Evolutionary conservation across 37 sponge, comb jelly and placozoan genomes (phyloP).

Genomic region (Diacarnus erythraeanus): DNA sequence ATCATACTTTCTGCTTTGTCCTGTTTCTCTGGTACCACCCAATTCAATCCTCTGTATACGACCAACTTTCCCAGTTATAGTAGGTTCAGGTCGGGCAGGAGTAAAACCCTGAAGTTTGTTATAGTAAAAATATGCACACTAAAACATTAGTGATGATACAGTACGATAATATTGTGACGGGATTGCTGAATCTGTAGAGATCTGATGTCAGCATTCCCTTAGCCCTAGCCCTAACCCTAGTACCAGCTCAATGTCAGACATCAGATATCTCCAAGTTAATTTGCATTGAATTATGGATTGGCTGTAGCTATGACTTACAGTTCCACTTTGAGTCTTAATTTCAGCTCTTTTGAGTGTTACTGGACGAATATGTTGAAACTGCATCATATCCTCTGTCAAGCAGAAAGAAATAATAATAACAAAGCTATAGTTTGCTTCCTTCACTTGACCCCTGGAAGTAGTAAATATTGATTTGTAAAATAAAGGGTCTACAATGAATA

Average conservation of each 20-base stretch:
- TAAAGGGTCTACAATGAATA: too few species aligned
- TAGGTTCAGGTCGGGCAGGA: neutral
- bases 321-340: slow-evolving; percentile 17
- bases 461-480: too few species aligned
- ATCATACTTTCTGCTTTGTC: too few species aligned
- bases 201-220: neutral
- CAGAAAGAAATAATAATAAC: neutral
- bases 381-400: slow-evolving; percentile 27
- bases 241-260: too few species aligned
- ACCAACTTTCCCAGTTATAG: neutral
- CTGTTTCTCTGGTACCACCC: neutral
- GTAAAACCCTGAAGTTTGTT: neutral
- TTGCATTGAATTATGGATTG: too few species aligned
- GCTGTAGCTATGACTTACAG: too few species aligned
- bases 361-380: slow-evolving; percentile 30
- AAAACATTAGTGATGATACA: neutral
- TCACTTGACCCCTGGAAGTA: too few species aligned
- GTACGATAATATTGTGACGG: neutral
- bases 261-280: too few species aligned
- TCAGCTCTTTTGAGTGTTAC: slow-evolving; percentile 39
- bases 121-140: neutral
- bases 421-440: neutral
- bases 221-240: too few species aligned
- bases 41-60: neutral
- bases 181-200: neutral